Evolutionary conservation across 1,140 invertebrate genomes (phyloP), one percentile per base, ranked within the genome.

Genomic region (Rhizoglyphus robini): DNA sequence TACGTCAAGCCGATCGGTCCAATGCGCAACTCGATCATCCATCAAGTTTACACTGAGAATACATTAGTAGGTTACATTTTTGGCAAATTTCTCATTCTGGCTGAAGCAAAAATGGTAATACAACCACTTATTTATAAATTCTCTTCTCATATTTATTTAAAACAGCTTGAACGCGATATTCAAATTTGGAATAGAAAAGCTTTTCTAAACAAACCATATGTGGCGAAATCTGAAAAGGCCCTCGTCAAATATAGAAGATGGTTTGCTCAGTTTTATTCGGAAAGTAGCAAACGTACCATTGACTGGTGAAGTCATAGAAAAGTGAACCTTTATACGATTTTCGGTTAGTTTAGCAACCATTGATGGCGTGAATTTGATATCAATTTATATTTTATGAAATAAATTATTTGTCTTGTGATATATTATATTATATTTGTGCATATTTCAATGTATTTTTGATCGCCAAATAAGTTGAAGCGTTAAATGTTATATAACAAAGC

Each of bases 171-270:
- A 73, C 79, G 90, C 2, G 91, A 95, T 72, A 83, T 93, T 0
- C 80, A 81, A 65, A 83, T 94, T 4, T 95, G 91, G 91, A 92
- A 92, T 72, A 83, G 86, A 76, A 94, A 94, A 72, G 81, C 79
- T 41, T 92, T 83, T 73, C 74, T 84, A 0, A 80, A 79, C 49
- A 81, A 82, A 30, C 90, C 90, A 0, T 68, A 84, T 0, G 77
- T 90, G 31, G 83, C 88, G 0, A 83, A 82, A 67, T 84, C 90
- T 69, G 90, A 94, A 72, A 78, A 79, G 23, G 76, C 82, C 0
- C 83, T 94, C 0, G 76, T 79, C 2, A 78, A 80, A 18, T 90
- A 87, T 73, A 77, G 90, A 4, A 76, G 82, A 27, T 95, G 90
- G 90, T 94, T 83, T 73, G 79, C 80, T 0, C 90, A 94, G 73